Conservation (phyloP, 2,888 invertebrate species). For the Caenorhabditis sp. region DNA sequence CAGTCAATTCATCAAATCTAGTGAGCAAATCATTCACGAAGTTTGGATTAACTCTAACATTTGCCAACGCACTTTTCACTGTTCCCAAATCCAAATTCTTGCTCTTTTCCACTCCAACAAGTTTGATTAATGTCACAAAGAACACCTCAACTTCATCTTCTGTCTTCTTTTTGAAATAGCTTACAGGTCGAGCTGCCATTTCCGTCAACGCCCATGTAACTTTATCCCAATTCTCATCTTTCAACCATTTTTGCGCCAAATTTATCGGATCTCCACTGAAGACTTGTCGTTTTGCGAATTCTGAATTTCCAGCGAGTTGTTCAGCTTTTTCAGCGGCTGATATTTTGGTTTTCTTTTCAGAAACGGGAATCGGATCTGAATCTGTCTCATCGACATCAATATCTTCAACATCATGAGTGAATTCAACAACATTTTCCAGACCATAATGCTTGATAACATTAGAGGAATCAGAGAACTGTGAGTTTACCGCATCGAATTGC, state of each 20-base stretch:
- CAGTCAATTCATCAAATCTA: constrained; percentile 29
- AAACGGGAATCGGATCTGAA: neutral
- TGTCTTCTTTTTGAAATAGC: constrained; percentile 39
- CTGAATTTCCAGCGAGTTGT: constrained; percentile 29
- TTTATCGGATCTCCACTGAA: constrained; percentile 57
- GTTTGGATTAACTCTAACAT: constrained; percentile 24
- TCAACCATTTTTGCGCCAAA: constrained; percentile 46
- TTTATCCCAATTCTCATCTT: constrained; percentile 38
- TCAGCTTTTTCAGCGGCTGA: constrained; percentile 34
- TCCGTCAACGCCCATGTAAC: constrained; percentile 53
- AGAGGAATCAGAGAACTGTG: constrained; percentile 8
- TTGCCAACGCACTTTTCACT: constrained; percentile 38
- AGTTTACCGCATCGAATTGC: constrained; percentile 17
- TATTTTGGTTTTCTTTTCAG: constrained; percentile 13
- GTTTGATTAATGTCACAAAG: constrained; percentile 33
- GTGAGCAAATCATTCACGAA: constrained; percentile 42
- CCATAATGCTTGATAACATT: constrained; percentile 18
- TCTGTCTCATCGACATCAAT: neutral
- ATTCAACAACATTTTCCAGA: constrained; percentile 14
- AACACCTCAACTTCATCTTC: constrained; percentile 55
- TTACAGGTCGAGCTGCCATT: constrained; percentile 28
- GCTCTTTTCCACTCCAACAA: constrained; percentile 17
- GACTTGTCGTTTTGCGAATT: constrained; percentile 38
- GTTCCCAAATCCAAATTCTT: constrained; percentile 18
- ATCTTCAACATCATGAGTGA: constrained; percentile 7